A percentile compares a stretch with the other conserved stretches of the same genome.
Evolutionary conservation across 2,888 invertebrate species (phyloP).

Genomic region (Doris montereyensis): DNA sequence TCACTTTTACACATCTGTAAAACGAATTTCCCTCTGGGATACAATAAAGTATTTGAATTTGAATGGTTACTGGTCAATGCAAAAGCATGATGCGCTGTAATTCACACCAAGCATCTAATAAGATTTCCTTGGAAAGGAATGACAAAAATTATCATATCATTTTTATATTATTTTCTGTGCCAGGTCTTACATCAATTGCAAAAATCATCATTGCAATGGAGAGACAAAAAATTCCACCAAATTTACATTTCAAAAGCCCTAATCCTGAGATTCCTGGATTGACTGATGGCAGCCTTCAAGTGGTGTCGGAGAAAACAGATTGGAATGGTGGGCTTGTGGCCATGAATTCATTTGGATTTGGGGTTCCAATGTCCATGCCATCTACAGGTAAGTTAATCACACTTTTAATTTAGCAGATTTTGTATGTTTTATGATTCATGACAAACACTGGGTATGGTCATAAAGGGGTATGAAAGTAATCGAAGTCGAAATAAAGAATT

Average conservation of each 20-base stretch:
- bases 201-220: constrained; percentile 96
- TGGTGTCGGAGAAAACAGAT: constrained; percentile 85
- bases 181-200: constrained; percentile 89
- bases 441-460: too few species aligned
- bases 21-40: too few species aligned
- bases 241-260: constrained; percentile 89
- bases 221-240: constrained; percentile 88
- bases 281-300: constrained; percentile 88
- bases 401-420: too few species aligned
- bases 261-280: constrained; percentile 94
- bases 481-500: too few species aligned
- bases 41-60: too few species aligned
- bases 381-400: constrained; percentile 60
- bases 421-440: too few species aligned
- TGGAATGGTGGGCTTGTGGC: constrained; percentile 95
- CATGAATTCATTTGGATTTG: constrained; percentile 98
- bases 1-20: too few species aligned
- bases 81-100: too few species aligned
- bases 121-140: too few species aligned
- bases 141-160: background rate
- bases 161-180: constrained; percentile 15
- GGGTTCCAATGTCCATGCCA: constrained; percentile 79
- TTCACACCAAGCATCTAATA: too few species aligned
- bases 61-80: too few species aligned
- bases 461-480: too few species aligned